Evolutionary conservation across 2,888 invertebrate genomes (phyloP), one percentile per base, ranked within the genome.

Genomic region (Dendrolimus pini): DNA sequence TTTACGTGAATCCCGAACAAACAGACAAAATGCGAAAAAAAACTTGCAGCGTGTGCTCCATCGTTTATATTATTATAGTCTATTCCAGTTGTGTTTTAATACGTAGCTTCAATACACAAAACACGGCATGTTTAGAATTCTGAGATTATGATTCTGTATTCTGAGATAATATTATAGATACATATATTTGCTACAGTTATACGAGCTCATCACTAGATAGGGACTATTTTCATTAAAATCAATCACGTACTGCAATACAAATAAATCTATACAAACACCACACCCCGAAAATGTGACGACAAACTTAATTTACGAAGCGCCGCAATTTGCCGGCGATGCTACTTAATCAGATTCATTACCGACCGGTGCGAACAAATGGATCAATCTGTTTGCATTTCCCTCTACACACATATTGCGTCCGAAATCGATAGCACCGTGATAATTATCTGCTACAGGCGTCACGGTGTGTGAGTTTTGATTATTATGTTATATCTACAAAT

Each of bases 311-410:
- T 70, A 69, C 67, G 68, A 72, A 66, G 71, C 62, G 70, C 72
- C 63, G 75, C 12, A 77, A 76, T 71, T 67, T 68, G 67, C 68
- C 67, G 71, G 71, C 75, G 76, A 80, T 62, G 85, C 88, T 87
- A 86, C 88, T 88, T 86, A 87, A 87, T 88, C 85, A 87, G 86
- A 77, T 84, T 85, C 82, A 88, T 88, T 86, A 87, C 81, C 71
- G 76, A 60, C 59, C 69, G 65, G 74, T 62, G 63, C 68, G 75
- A 59, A 59, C 66, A 59, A 56, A 59, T 61, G 59, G 60, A 62
- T 62, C 59, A 62, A 60, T 70, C 64, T 65, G 67, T 71, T 70
- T 69, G 61, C 65, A 66, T 30, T 30, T 30, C 65, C 64, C 66
- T 65, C 63, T 61, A 66, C 67, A 47, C 8, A 47, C 47, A 47